phyloP scores from a whole-genome alignment of 2,797 vertebrate species.

The Myotis vivesi region DNA sequence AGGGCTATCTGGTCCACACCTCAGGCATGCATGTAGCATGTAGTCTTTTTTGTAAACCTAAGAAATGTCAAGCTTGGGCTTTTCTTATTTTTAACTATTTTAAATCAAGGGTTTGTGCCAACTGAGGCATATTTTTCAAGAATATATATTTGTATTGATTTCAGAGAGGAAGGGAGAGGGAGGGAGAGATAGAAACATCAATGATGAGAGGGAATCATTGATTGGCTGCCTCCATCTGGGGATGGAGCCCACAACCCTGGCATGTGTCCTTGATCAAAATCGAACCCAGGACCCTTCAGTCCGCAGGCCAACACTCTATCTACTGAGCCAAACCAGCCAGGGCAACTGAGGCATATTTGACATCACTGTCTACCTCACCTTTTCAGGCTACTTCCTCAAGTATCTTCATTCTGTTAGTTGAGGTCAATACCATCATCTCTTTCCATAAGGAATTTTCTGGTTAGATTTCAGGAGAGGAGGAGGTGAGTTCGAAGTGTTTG shows the following conservation, averaged over 20 bases:
- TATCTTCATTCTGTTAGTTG: constrained; percentile 70
- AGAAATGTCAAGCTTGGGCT: constrained; percentile 62
- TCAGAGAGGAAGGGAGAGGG: no score
- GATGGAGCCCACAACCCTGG: no score
- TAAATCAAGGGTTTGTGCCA: constrained; percentile 56
- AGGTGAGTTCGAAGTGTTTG: background rate
- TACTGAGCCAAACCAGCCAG: no score
- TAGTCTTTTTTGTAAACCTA: constrained; percentile 71
- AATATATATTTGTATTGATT: no score
- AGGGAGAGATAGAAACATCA: no score
- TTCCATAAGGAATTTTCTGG: constrained; percentile 52
- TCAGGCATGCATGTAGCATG: constrained; percentile 58
- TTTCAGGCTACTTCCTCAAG: constrained; percentile 69
- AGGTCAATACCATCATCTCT: constrained; percentile 61
- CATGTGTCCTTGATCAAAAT: no score
- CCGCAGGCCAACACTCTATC: no score
- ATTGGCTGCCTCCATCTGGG: no score
- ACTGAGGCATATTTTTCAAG: background rate
- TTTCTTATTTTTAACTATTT: constrained; percentile 69
- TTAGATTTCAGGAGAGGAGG: constrained; percentile 18
- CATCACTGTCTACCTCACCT: constrained; percentile 63
- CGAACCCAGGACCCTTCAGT: no score
- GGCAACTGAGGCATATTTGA: constrained; percentile 22
- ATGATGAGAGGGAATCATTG: no score
- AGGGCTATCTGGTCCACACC: constrained; percentile 62